Evolutionary conservation across 1,140 invertebrate genomes (phyloP).

Genomic region (Macrotrachela quadricornifera): DNA sequence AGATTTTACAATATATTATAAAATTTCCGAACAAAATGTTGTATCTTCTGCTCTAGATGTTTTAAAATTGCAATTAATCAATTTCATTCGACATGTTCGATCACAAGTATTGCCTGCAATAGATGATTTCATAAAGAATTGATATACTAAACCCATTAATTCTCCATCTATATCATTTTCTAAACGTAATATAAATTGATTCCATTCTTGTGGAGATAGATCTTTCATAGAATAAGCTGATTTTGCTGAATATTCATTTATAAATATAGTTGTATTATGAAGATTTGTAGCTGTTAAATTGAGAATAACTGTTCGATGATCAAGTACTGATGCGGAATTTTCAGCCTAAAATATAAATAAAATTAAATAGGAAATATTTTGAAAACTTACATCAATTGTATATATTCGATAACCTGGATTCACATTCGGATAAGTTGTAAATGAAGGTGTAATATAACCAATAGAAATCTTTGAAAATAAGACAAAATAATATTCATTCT

Average conservation of each 20-base stretch:
- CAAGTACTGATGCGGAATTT: neutral
- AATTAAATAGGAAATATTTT: neutral
- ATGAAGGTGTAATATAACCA: slow-evolving; percentile 70
- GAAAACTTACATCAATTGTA: neutral
- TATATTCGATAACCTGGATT: slow-evolving; percentile 8
- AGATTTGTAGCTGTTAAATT: neutral
- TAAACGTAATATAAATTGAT: neutral
- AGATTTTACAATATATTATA: too few relatives aligned
- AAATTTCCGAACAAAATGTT: neutral
- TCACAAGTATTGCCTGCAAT: slow-evolving; percentile 1
- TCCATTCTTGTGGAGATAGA: slow-evolving; percentile 2
- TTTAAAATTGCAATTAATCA: slow-evolving; percentile 2
- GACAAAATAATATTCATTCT: slow-evolving; percentile 16
- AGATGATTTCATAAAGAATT: neutral
- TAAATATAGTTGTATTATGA: neutral
- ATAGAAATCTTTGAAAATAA: slow-evolving; percentile 27
- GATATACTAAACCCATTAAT: neutral
- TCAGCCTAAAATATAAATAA: neutral
- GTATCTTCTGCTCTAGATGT: neutral
- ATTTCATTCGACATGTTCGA: slow-evolving; percentile 1
- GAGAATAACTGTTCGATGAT: slow-evolving; percentile 6
- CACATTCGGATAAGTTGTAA: slow-evolving; percentile 49
- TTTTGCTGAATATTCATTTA: slow-evolving; percentile 9
- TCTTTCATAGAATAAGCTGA: neutral
- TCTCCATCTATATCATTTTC: neutral